Evolutionary conservation across 2,888 invertebrate genomes (phyloP).

Genomic region (Keiferia lycopersicella): DNA sequence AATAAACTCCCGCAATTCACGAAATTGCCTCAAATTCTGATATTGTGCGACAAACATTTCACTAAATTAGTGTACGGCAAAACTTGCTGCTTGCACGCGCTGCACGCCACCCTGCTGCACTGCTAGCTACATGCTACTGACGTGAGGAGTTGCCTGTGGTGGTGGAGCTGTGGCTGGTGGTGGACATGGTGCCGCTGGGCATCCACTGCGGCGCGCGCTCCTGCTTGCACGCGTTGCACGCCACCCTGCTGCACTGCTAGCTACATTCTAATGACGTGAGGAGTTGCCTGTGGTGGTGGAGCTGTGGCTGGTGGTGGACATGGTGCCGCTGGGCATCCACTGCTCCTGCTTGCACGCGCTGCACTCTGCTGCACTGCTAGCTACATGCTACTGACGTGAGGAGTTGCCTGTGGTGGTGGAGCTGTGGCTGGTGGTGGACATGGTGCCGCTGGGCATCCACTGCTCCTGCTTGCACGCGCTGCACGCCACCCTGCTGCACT

Average conservation of each 20-base stretch:
- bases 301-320: background rate
- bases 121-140: constrained; percentile 51
- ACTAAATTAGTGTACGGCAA: too few relatives aligned
- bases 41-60: too few relatives aligned
- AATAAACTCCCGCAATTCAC: too few relatives aligned
- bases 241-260: background rate
- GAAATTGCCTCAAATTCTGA: too few relatives aligned
- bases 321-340: background rate
- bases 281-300: background rate
- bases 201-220: constrained; percentile 68
- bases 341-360: too few relatives aligned
- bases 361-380: background rate
- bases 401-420: background rate
- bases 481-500: background rate
- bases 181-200: constrained; percentile 73
- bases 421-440: background rate
- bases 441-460: background rate
- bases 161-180: constrained; percentile 81
- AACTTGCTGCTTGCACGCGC: background rate
- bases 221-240: constrained; percentile 6
- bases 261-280: background rate
- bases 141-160: constrained; percentile 83
- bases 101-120: background rate
- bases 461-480: too few relatives aligned
- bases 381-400: background rate